Conservation (phyloP, 1,140 invertebrate genomes). For the Cephus cinctus region DNA sequence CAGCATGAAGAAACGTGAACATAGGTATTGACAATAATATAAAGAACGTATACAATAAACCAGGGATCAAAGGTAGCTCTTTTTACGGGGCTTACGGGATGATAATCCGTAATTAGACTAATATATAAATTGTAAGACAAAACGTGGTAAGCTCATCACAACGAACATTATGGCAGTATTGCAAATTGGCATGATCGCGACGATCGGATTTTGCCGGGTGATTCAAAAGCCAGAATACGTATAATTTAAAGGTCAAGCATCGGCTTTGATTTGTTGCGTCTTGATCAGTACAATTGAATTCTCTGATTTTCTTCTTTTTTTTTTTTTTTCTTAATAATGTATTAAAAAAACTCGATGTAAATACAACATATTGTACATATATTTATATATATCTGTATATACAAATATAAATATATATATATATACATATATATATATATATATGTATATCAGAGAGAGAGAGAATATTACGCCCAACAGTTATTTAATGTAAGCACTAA, state of each 20-base stretch:
- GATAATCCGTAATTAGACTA: background rate
- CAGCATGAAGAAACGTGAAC: background rate
- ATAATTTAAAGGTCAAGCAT: no score
- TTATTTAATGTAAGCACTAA: conserved; percentile 40
- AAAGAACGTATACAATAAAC: background rate
- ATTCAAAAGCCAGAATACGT: no score
- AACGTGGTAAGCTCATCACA: background rate
- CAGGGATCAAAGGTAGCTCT: background rate
- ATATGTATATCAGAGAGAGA: no score
- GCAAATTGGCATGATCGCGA: no score
- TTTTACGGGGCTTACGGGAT: background rate
- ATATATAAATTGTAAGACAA: conserved; percentile 17
- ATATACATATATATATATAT: no score
- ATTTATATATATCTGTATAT: no score
- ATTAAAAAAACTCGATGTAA: no score
- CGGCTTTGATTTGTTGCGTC: no score
- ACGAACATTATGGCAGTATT: background rate
- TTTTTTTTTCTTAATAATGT: conserved; percentile 19
- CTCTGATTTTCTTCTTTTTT: background rate
- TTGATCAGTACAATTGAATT: background rate
- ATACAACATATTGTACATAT: no score
- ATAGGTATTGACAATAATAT: background rate
- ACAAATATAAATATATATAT: no score
- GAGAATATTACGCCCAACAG: conserved; percentile 18
- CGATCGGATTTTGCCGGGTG: no score